A percentile compares a stretch with the other conserved stretches of the same genome.
These are phyloP conservation scores for Eulemur mongoz DNA, from an alignment of 2,797 vertebrate genomes.

Conservation along the genomic window DNA sequence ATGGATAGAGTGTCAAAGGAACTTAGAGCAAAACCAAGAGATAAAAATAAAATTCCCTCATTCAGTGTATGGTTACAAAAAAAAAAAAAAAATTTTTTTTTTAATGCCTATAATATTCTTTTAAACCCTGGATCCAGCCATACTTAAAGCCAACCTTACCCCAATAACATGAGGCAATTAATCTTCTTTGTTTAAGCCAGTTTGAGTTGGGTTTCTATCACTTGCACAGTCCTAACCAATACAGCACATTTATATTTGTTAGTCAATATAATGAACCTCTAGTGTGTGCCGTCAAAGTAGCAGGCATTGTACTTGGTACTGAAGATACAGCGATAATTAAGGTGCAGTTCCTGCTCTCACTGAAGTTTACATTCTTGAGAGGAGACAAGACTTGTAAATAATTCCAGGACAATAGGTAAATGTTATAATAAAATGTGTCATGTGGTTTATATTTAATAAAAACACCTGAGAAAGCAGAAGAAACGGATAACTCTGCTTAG, in stretches of 20 bases:
- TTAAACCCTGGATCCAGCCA: background rate
- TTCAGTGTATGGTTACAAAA: background rate
- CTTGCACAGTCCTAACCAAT: background rate
- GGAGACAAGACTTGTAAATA: background rate
- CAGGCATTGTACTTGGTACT: background rate
- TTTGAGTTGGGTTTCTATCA: background rate
- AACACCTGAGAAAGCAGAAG: background rate
- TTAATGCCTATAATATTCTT: background rate
- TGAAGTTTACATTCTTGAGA: background rate
- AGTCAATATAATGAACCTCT: background rate
- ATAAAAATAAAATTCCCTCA: background rate
- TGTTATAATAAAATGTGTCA: background rate
- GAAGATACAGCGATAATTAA: background rate
- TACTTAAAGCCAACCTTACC: background rate
- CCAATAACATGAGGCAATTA: background rate
- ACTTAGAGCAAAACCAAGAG: constrained; percentile 8
- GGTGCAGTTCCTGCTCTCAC: background rate
- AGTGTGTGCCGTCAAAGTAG: background rate
- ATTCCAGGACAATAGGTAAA: background rate
- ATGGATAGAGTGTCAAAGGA: background rate
- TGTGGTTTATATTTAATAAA: background rate
- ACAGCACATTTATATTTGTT: background rate
- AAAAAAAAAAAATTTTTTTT: too few relatives aligned
- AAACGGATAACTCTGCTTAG: background rate
- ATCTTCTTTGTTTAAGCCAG: background rate